Evolutionary conservation across 2,113 vertebrate genomes (phyloP).

Genomic region (mouse (Mus musculus)): GRCm39 chr12:53693001-53693500

Average conservation of each 20-base stretch:
- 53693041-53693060: background rate
- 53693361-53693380: background rate
- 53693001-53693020: conserved; percentile 66
- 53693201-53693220: background rate
- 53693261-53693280: background rate
- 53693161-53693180: background rate
- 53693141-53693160: background rate
- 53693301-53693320: conserved; percentile 48
- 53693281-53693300: background rate
- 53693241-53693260: background rate
- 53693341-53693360: too few relatives aligned
- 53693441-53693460: too few relatives aligned
- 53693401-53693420: background rate
- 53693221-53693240: background rate
- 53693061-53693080: background rate
- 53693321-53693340: background rate
- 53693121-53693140: background rate
- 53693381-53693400: background rate
- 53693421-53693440: background rate
- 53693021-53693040: conserved; percentile 25
- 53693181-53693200: background rate
- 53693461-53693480: background rate
- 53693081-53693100: background rate
- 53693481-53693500: background rate
- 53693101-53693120: conserved; percentile 21